These are phyloP conservation scores for Netelia fuscicornis DNA, from an alignment of 2,888 invertebrate genomes.

Conservation along the genomic window DNA sequence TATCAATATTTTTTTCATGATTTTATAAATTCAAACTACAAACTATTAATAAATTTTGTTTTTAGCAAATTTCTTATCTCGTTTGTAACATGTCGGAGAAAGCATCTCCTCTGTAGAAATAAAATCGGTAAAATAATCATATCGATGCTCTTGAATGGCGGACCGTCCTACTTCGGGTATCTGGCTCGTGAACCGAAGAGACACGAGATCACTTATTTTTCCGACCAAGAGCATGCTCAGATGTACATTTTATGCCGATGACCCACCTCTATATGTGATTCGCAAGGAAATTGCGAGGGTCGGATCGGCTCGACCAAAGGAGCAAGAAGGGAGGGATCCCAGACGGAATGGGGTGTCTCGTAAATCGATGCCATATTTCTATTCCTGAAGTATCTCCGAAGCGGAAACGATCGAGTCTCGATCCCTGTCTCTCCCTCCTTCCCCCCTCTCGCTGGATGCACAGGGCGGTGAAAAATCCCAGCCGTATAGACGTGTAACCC, in stretches of 20 bases:
- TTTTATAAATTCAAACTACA: too few relatives aligned
- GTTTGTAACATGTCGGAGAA: too few relatives aligned
- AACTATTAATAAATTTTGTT: too few relatives aligned
- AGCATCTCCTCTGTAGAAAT: too few relatives aligned
- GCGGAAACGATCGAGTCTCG: conserved; percentile 45
- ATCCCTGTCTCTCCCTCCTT: neutral
- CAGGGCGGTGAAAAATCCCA: conserved; percentile 23
- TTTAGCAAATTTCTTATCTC: too few relatives aligned
- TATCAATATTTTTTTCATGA: too few relatives aligned
- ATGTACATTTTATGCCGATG: conserved; percentile 49
- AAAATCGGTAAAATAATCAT: too few relatives aligned
- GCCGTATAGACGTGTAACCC: conserved; percentile 18
- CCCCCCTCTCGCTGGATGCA: conserved; percentile 28
- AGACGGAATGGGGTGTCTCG: conserved; percentile 33
- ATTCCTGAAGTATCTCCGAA: conserved; percentile 57
- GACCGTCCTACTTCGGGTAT: too few relatives aligned
- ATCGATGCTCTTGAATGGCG: too few relatives aligned
- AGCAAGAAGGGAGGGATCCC: neutral
- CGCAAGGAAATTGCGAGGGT: conserved; percentile 33
- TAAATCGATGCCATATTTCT: conserved; percentile 60
- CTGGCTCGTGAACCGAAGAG: neutral
- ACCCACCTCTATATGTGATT: conserved; percentile 41
- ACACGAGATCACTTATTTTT: conserved; percentile 9
- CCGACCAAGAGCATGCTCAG: neutral
- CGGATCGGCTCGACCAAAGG: neutral